A percentile compares a stretch with the other conserved stretches of the same genome.
phyloP scores from a whole-genome alignment of 2,888 invertebrate genomes.

The Stegana nigrithorax region DNA sequence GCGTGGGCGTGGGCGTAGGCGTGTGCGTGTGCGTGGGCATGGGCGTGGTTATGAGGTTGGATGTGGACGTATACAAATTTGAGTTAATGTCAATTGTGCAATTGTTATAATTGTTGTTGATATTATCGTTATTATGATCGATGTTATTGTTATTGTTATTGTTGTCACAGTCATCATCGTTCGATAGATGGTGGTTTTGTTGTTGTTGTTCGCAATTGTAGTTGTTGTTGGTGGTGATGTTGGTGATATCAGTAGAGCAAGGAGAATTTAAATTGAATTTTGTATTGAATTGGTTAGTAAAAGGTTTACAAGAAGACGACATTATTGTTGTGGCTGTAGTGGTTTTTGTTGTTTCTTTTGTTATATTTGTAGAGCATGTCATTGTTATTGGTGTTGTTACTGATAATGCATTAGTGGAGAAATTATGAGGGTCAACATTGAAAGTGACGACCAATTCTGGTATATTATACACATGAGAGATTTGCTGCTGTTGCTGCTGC shows the following conservation, averaged over 20 bases:
- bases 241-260: constrained; percentile 40
- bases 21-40: constrained; percentile 23
- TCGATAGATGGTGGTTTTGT: constrained; percentile 17
- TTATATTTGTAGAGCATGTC: constrained; percentile 20
- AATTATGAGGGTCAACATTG: neutral
- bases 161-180: constrained; percentile 11
- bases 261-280: constrained; percentile 35
- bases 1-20: constrained; percentile 30
- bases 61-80: neutral
- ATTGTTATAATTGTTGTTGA: constrained; percentile 27
- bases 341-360: constrained; percentile 26
- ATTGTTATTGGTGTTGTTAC: constrained; percentile 18
- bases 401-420: constrained; percentile 8
- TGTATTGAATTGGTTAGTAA: constrained; percentile 53
- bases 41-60: neutral
- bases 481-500: constrained; percentile 17
- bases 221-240: constrained; percentile 24
- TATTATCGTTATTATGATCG: constrained; percentile 39
- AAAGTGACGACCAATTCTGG: neutral
- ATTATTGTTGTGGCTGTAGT: constrained; percentile 39
- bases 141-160: constrained; percentile 22
- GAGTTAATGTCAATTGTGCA: constrained; percentile 21
- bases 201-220: constrained; percentile 22
- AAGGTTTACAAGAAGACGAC: constrained; percentile 45
- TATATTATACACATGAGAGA: neutral